phyloP scores from a whole-genome alignment of 2,113 vertebrate genomes.

The Leptobrachium ailaonicum region DNA sequence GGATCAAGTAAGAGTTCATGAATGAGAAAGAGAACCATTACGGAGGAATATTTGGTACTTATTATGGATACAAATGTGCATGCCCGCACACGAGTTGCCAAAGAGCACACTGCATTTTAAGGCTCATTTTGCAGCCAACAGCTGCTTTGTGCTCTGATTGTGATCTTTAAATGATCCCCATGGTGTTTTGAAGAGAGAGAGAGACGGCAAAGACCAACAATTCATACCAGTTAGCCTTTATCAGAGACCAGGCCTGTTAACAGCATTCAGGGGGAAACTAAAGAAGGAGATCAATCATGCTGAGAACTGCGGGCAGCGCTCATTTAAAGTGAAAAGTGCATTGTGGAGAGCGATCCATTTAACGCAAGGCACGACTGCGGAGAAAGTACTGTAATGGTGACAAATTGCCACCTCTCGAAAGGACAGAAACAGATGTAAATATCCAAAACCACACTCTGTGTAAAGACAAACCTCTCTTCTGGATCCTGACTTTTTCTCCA shows the following conservation, averaged over 20 bases:
- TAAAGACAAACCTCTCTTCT: slow-evolving; percentile 10
- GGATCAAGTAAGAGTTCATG: slow-evolving; percentile 5
- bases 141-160: slow-evolving; percentile 39
- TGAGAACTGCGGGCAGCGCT: slow-evolving; percentile 40
- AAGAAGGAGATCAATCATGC: slow-evolving; percentile 50
- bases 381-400: slow-evolving; percentile 46
- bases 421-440: slow-evolving; percentile 40
- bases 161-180: slow-evolving; percentile 47
- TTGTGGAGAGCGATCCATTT: slow-evolving; percentile 48
- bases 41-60: slow-evolving; percentile 6
- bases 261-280: slow-evolving; percentile 46
- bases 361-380: slow-evolving; percentile 19
- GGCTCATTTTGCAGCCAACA: slow-evolving; percentile 29
- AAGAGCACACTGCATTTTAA: slow-evolving; percentile 18
- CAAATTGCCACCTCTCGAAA: slow-evolving; percentile 47
- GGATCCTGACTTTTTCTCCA: slow-evolving; percentile 9
- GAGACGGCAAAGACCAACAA: slow-evolving; percentile 39
- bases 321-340: slow-evolving; percentile 51
- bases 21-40: slow-evolving; percentile 14
- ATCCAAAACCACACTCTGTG: slow-evolving; percentile 7
- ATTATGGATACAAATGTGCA: slow-evolving; percentile 29
- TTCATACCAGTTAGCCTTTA: slow-evolving; percentile 50
- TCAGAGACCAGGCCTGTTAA: slow-evolving; percentile 49
- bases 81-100: neutral
- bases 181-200: slow-evolving; percentile 38